A percentile compares a stretch with the other conserved stretches of the same genome.
These are phyloP conservation scores for Troilus luridus DNA, from an alignment of 2,888 invertebrate genomes.

Conservation along the genomic window DNA sequence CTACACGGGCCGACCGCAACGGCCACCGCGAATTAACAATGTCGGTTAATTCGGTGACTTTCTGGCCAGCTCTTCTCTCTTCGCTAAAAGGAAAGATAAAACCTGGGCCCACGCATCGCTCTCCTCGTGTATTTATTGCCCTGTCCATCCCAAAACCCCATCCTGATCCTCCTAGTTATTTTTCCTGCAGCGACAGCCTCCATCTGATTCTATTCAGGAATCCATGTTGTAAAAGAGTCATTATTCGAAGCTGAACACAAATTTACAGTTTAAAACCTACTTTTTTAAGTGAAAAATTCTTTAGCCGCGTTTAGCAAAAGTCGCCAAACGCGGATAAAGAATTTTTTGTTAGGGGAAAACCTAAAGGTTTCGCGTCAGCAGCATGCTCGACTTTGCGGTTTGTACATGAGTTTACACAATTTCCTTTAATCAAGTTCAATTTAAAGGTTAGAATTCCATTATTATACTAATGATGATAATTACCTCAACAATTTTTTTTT, in stretches of 20 bases:
- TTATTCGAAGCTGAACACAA: not conserved
- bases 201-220: not conserved
- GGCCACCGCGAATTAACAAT: slow-evolving; percentile 13
- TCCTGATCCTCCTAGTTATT: not conserved
- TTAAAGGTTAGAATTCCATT: too few relatives aligned
- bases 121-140: not conserved
- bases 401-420: too few relatives aligned
- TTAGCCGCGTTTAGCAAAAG: too few relatives aligned
- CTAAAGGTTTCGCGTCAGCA: too few relatives aligned
- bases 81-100: slow-evolving; percentile 32
- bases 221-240: not conserved
- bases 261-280: not conserved
- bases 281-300: too few relatives aligned
- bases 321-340: too few relatives aligned
- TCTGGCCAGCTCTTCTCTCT: not conserved
- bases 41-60: slow-evolving; percentile 25
- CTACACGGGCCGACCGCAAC: not conserved
- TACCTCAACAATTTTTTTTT: too few relatives aligned
- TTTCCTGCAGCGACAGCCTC: not conserved
- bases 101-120: not conserved
- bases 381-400: too few relatives aligned
- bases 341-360: too few relatives aligned
- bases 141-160: not conserved
- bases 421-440: too few relatives aligned
- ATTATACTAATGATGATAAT: too few relatives aligned